phyloP scores from a whole-genome alignment of 2,888 invertebrate genomes.

The Orchestes rusci region DNA sequence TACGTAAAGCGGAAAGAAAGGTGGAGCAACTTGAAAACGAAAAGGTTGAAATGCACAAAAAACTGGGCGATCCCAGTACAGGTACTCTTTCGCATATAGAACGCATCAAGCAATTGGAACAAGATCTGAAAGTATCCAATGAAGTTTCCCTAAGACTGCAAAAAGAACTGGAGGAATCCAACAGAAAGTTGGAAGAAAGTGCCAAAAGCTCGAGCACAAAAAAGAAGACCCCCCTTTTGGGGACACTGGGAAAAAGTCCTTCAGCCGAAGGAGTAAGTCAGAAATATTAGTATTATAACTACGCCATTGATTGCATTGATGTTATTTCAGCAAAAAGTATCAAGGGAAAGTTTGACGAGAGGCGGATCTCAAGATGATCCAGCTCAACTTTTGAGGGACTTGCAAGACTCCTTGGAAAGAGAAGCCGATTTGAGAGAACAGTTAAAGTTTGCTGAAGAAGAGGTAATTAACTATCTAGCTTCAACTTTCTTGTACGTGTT shows the following conservation, averaged over 20 bases:
- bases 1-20: slow-evolving; percentile 90
- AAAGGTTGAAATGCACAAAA: slow-evolving; percentile 65
- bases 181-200: slow-evolving; percentile 49
- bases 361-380: slow-evolving; percentile 78
- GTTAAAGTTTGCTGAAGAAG: slow-evolving; percentile 86
- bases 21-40: slow-evolving; percentile 82
- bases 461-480: slow-evolving; percentile 49
- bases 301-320: too few species aligned
- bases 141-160: slow-evolving; percentile 65
- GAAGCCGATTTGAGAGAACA: slow-evolving; percentile 93
- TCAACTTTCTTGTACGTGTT: too few species aligned
- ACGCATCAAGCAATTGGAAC: slow-evolving; percentile 73
- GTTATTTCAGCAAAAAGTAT: slow-evolving; percentile 51
- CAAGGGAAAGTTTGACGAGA: slow-evolving; percentile 65
- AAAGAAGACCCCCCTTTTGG: slow-evolving; percentile 53
- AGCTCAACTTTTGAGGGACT: slow-evolving; percentile 72
- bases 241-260: slow-evolving; percentile 50
- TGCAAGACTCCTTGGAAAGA: slow-evolving; percentile 86
- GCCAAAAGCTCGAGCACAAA: slow-evolving; percentile 39
- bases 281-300: neutral
- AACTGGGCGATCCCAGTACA: slow-evolving; percentile 53
- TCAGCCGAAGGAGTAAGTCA: slow-evolving; percentile 53
- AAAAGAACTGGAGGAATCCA: slow-evolving; percentile 62
- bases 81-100: slow-evolving; percentile 56
- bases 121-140: slow-evolving; percentile 74